Conservation (phyloP, 2,113 vertebrate species). For the Prietella phreatophila region DNA sequence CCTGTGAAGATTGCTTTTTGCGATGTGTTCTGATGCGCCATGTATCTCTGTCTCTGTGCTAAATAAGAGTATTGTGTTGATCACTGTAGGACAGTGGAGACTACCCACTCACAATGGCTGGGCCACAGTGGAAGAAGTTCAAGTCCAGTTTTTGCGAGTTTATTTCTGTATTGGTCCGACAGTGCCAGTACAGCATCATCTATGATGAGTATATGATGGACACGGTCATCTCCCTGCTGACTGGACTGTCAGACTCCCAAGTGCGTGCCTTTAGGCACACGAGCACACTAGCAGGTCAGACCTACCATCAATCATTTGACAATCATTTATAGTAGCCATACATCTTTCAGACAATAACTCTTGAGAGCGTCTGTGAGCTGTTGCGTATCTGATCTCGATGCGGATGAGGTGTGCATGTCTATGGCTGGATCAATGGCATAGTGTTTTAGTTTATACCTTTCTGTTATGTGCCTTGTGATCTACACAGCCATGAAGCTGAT, state of each 20-base stretch:
- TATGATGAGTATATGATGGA: constrained; percentile 99
- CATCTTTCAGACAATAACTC: not conserved
- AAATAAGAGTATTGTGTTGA: constrained; percentile 5
- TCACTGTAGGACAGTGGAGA: constrained; percentile 90
- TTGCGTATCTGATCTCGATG: not conserved
- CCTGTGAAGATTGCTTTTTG: not conserved
- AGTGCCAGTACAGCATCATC: constrained; percentile 99
- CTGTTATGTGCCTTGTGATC: not conserved
- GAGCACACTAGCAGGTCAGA: constrained; percentile 93
- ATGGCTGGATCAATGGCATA: not conserved
- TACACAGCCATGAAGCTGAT: constrained; percentile 96
- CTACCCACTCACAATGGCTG: constrained; percentile 96
- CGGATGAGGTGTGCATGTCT: not conserved
- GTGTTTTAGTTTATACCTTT: not conserved
- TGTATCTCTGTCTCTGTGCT: not conserved
- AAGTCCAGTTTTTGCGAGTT: constrained; percentile 99
- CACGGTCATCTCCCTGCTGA: constrained; percentile 97
- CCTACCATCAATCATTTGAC: no score
- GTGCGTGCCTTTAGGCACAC: constrained; percentile 99
- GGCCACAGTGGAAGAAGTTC: constrained; percentile 99
- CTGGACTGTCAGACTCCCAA: constrained; percentile 96
- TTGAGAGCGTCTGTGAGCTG: no score
- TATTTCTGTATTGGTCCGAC: constrained; percentile 93
- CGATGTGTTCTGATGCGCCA: not conserved
- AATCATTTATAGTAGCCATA: not conserved